phyloP scores from a whole-genome alignment of 2,797 vertebrate genomes.

The Cryptoprocta ferox region DNA sequence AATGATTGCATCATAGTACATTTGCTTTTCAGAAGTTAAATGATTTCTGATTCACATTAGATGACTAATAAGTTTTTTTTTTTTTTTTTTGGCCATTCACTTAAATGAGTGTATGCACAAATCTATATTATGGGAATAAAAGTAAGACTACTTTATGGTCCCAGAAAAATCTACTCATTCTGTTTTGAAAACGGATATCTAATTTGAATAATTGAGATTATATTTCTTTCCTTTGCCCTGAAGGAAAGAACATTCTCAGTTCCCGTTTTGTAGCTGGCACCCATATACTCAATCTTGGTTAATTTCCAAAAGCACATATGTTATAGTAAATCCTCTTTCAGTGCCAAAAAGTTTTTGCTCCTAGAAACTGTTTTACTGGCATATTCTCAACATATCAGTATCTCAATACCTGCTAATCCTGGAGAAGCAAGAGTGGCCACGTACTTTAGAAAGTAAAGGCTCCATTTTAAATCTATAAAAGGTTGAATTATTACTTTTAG shows the following conservation, averaged over 20 bases:
- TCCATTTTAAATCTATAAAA: neutral
- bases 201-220: slow-evolving; percentile 50
- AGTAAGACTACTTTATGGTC: neutral
- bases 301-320: slow-evolving; percentile 54
- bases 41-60: slow-evolving; percentile 40
- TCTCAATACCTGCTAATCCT: neutral
- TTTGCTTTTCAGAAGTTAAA: slow-evolving; percentile 53
- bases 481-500: neutral
- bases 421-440: neutral
- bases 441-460: neutral
- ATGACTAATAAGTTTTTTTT: neutral
- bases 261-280: slow-evolving; percentile 57
- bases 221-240: slow-evolving; percentile 26
- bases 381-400: neutral
- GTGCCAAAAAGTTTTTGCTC: slow-evolving; percentile 50
- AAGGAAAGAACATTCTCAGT: slow-evolving; percentile 53
- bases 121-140: neutral
- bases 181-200: slow-evolving; percentile 41
- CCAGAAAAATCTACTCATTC: slow-evolving; percentile 9
- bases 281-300: slow-evolving; percentile 37
- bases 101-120: neutral
- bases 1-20: slow-evolving; percentile 20
- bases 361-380: slow-evolving; percentile 49
- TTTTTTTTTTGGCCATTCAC: neutral
- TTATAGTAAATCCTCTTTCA: slow-evolving; percentile 66